Base-by-base conservation (phyloP, 2,797 vertebrate species). In the Tokudaia tokunoshimensis region DNA sequence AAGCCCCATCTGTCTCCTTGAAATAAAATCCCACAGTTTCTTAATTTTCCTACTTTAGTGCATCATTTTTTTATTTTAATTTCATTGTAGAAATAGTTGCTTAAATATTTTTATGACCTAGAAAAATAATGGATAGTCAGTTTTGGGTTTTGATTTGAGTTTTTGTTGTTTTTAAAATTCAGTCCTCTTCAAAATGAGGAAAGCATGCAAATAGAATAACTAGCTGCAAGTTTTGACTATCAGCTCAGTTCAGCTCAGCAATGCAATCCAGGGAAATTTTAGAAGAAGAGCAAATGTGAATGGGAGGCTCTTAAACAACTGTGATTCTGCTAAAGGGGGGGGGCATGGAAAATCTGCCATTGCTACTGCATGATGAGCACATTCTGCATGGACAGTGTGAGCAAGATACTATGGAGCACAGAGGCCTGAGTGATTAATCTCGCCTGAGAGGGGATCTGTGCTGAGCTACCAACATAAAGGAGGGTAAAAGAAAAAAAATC, bases 391-490 rank as follows among this genome's bases (percentile, higher is more conserved):
- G 90, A 92, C 55, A 85, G 41, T 82, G 88, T 57, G 95, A 96
- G 55, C 92, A 92, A 93, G 93, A 92, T 63, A 44, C 29, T 57
- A 70, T 65, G 29, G 63, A 92, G 31, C 26, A 1, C 22, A 59
- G 63, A 82, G 67, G 55, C 41, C 65, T 84, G 92, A 94, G 63
- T 0, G 0, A 93, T 95, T 96, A 94, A 94, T 94, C 93, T 67
- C 91, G 81, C 92, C 84, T 93, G 5, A 44, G 76, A 57, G 37
- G 2, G 2, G 89, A 94, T 22, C 31, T 72, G 88, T 52, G 57
- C 59, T 87, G 80, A 92, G 84, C 75, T 57, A 87, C 47, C n/a
- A 84, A 82, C 81, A 92, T 90, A 50, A 94, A 95, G 96, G 65
- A 17, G 75, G 14, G 2, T 75, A 41, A 74, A 74, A 57, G 0